A percentile compares a stretch with the other conserved stretches of the same genome.
phyloP scores from a whole-genome alignment of 2,888 invertebrate species.

The Metallyticus violacea region DNA sequence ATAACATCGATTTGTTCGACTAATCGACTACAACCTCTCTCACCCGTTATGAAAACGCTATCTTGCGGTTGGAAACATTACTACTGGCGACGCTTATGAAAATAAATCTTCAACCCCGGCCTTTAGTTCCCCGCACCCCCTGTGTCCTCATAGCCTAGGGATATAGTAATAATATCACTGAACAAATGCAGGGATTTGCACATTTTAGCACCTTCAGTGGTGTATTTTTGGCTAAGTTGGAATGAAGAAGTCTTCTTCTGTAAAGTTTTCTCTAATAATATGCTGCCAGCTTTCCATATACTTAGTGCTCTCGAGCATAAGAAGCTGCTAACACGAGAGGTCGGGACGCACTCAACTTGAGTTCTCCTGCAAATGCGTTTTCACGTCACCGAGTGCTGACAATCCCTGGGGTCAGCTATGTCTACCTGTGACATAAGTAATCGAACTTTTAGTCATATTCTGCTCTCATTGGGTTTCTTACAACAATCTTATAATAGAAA shows the following conservation, averaged over 20 bases:
- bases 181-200: conserved; percentile 23
- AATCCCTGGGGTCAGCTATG: too few species aligned
- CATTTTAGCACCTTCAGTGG: conserved; percentile 24
- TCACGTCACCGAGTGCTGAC: too few species aligned
- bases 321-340: neutral
- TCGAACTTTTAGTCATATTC: too few species aligned
- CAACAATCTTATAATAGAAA: too few species aligned
- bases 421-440: too few species aligned
- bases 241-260: conserved; percentile 4
- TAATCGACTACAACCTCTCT: too few species aligned
- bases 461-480: too few species aligned
- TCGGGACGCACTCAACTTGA: neutral
- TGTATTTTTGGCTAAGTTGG: conserved; percentile 12
- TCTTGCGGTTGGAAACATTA: neutral
- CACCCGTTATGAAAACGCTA: too few species aligned
- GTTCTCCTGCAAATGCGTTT: neutral
- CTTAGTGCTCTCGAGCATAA: neutral
- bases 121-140: too few species aligned
- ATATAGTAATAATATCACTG: neutral
- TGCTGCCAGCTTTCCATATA: conserved; percentile 12
- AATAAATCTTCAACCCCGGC: neutral
- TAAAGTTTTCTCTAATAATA: conserved; percentile 27
- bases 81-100: neutral
- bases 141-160: too few species aligned
- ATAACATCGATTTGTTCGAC: too few species aligned